Evolutionary conservation across 1,140 invertebrate species (phyloP).

Genomic region (Leptestheria dahalacensis): DNA sequence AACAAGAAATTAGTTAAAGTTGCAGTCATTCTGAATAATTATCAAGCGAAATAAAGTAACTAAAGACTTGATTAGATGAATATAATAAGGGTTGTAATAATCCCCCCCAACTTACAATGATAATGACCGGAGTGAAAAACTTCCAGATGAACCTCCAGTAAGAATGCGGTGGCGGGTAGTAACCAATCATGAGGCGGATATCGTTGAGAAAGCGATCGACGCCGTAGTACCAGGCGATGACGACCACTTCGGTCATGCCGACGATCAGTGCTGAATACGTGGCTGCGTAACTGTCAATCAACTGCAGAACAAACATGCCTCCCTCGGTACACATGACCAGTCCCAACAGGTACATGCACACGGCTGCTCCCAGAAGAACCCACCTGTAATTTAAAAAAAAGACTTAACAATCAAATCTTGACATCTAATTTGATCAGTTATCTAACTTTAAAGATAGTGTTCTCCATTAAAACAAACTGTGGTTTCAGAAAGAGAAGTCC

Average conservation of each 20-base stretch:
- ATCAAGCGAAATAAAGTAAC: conserved; percentile 7
- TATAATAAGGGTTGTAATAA: too few species aligned
- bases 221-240: conserved; percentile 68
- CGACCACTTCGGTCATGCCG: conserved; percentile 58
- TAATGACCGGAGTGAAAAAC: conserved; percentile 53
- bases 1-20: conserved; percentile 8
- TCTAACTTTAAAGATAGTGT: too few species aligned
- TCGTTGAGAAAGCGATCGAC: conserved; percentile 62
- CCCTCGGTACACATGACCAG: conserved; percentile 51
- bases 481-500: too few species aligned
- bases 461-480: too few species aligned
- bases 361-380: conserved; percentile 43
- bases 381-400: conserved; percentile 21
- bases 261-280: conserved; percentile 72
- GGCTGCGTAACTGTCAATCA: conserved; percentile 74
- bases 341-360: conserved; percentile 43
- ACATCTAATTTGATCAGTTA: conserved; percentile 7
- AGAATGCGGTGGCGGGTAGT: conserved; percentile 47
- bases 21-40: neutral
- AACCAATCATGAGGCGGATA: conserved; percentile 62
- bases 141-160: conserved; percentile 72
- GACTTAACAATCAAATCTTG: neutral
- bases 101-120: conserved; percentile 42
- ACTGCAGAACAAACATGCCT: conserved; percentile 66
- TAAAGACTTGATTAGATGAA: too few species aligned